phyloP scores from a whole-genome alignment of 2,113 vertebrate species.

The Crotalus horridus region DNA sequence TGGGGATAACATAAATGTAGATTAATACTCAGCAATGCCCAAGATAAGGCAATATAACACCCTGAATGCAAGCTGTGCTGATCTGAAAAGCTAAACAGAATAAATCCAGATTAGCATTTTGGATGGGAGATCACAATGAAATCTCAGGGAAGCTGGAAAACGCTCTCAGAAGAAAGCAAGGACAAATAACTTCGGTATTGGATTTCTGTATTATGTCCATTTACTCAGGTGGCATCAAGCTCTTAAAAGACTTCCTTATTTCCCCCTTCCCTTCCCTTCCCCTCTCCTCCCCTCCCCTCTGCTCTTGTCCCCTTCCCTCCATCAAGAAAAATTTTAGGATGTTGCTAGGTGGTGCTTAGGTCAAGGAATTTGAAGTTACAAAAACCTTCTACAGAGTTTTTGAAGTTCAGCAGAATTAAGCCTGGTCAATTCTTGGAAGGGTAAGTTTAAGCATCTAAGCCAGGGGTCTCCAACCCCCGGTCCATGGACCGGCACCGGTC shows the following conservation, averaged over 20 bases:
- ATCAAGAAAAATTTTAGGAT: neutral
- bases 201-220: neutral
- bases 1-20: conserved; percentile 54
- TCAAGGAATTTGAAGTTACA: neutral
- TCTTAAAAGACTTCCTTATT: neutral
- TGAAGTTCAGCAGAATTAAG: too few relatives aligned
- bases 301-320: too few relatives aligned
- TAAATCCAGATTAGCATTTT: neutral
- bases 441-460: neutral
- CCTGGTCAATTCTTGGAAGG: neutral
- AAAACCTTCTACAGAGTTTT: neutral
- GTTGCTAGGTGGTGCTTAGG: neutral
- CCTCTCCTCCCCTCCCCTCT: too few relatives aligned
- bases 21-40: neutral
- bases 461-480: too few relatives aligned
- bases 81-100: neutral
- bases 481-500: too few relatives aligned
- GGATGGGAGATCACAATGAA: neutral
- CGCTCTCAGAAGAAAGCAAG: neutral
- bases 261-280: neutral
- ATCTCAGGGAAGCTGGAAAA: neutral
- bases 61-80: neutral
- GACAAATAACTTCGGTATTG: neutral
- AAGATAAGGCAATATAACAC: neutral
- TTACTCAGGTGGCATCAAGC: neutral